These are phyloP conservation scores for Chaetops frenatus DNA, from an alignment of 2,113 vertebrate genomes.

Conservation along the genomic window DNA sequence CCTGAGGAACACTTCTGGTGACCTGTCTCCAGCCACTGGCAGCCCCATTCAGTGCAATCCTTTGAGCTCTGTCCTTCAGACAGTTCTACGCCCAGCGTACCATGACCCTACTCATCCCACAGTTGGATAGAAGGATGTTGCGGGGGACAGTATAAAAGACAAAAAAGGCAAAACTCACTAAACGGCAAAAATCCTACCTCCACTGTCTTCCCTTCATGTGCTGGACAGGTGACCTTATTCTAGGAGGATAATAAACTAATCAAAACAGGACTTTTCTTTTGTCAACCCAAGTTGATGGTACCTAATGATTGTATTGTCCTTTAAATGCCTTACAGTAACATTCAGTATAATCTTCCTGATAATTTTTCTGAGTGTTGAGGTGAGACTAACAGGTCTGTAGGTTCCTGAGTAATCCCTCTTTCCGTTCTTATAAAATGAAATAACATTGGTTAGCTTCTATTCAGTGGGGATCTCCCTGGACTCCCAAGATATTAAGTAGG, in stretches of 20 bases:
- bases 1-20: not conserved
- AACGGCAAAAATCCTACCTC: not conserved
- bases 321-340: not conserved
- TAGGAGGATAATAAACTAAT: not conserved
- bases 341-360: not conserved
- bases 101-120: not conserved
- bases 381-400: not conserved
- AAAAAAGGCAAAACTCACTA: not conserved
- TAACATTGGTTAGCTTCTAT: not conserved
- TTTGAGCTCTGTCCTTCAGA: not conserved
- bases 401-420: not conserved
- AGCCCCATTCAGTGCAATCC: not conserved
- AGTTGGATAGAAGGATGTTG: not conserved
- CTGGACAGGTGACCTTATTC: not conserved
- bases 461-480: no score
- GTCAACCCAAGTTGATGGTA: not conserved
- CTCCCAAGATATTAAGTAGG: not conserved
- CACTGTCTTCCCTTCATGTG: not conserved
- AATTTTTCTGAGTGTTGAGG: not conserved
- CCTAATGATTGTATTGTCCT: not conserved
- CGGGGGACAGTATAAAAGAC: not conserved
- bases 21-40: not conserved
- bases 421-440: not conserved
- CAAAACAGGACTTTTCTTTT: not conserved
- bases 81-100: not conserved